Conservation (phyloP, 1,140 invertebrate species). For the Drosophila ironensis region DNA sequence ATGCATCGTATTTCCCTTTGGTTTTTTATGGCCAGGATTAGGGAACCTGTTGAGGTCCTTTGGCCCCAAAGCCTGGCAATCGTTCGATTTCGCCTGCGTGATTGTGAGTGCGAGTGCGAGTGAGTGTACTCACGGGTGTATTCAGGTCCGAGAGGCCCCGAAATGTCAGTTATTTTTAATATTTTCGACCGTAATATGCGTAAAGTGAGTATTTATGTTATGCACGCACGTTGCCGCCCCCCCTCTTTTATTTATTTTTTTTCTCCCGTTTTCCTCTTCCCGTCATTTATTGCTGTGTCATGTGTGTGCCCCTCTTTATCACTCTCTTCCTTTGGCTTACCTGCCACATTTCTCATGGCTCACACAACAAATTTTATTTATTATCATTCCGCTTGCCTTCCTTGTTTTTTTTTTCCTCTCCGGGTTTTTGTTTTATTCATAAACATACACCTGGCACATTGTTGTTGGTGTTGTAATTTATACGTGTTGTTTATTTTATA, state of each 20-base stretch:
- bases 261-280: constrained; percentile 7
- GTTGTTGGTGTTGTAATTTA: constrained; percentile 62
- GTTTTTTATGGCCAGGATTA: not conserved
- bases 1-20: not conserved
- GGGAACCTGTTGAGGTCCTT: not conserved
- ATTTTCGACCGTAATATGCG: constrained; percentile 38
- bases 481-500: constrained; percentile 78
- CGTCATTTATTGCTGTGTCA: constrained; percentile 24
- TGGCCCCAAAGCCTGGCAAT: not conserved
- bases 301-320: not conserved
- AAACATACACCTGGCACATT: constrained; percentile 21
- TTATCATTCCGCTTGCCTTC: constrained; percentile 29
- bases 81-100: not conserved
- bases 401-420: constrained; percentile 7
- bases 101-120: not conserved
- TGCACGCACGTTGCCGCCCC: constrained; percentile 11
- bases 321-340: constrained; percentile 18
- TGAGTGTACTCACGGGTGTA: constrained; percentile 18
- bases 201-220: constrained; percentile 60
- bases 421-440: constrained; percentile 60
- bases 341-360: constrained; percentile 53
- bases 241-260: not conserved
- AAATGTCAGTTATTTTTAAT: constrained; percentile 44
- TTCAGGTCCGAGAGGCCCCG: constrained; percentile 18
- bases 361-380: constrained; percentile 40